Evolutionary conservation across 2,797 vertebrate species (phyloP).

Genomic region (Lutjanus campechanus): DNA sequence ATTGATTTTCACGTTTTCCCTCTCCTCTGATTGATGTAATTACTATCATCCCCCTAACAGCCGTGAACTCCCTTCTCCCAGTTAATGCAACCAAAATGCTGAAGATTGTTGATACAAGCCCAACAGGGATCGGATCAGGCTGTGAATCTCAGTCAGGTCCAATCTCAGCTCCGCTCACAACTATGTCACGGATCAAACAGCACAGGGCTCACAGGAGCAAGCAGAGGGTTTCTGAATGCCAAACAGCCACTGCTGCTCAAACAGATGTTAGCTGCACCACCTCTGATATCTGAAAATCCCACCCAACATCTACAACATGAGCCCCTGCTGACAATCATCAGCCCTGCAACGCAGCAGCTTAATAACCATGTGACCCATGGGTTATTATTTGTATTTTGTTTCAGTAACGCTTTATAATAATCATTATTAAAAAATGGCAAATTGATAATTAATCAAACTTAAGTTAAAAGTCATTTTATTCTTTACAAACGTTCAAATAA

Average conservation of each 20-base stretch:
- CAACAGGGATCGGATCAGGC: conserved; percentile 50
- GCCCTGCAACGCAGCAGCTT: conserved; percentile 36
- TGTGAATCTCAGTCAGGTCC: conserved; percentile 57
- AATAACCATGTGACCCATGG: conserved; percentile 17
- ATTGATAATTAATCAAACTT: too few species aligned
- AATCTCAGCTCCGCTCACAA: conserved; percentile 61
- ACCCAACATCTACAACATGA: conserved; percentile 59
- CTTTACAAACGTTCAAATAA: too few species aligned
- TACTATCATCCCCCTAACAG: conserved; percentile 42
- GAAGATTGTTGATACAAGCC: conserved; percentile 50
- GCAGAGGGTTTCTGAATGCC: conserved; percentile 72
- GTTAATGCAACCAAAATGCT: conserved; percentile 43
- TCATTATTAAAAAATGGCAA: too few species aligned
- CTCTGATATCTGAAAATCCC: conserved; percentile 70
- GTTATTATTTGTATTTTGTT: not conserved
- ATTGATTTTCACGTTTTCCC: conserved; percentile 37
- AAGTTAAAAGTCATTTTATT: too few species aligned
- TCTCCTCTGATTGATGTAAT: conserved; percentile 45
- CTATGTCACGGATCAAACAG: conserved; percentile 73
- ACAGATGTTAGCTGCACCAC: conserved; percentile 78
- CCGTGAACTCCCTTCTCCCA: conserved; percentile 17
- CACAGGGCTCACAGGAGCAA: conserved; percentile 67
- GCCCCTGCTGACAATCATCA: conserved; percentile 60
- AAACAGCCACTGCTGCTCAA: conserved; percentile 74
- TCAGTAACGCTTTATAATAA: too few species aligned